These are phyloP conservation scores for Aphaenogaster floridana DNA, from an alignment of 1,140 invertebrate species.

Conservation along the genomic window DNA sequence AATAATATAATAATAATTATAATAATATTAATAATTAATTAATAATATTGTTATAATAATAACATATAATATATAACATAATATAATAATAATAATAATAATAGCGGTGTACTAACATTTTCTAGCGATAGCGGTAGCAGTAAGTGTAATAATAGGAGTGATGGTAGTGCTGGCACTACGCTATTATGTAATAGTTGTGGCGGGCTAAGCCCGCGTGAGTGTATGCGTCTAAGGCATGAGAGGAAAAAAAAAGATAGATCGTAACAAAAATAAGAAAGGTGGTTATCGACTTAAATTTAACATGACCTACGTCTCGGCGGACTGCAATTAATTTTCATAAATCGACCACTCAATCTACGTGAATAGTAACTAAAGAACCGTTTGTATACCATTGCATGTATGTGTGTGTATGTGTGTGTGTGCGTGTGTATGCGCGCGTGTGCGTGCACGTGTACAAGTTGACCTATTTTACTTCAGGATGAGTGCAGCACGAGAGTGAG, in stretches of 20 bases:
- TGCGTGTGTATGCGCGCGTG: background rate
- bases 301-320: constrained; percentile 45
- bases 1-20: constrained; percentile 72
- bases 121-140: constrained; percentile 59
- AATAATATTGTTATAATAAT: constrained; percentile 78
- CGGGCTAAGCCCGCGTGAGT: constrained; percentile 47
- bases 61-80: constrained; percentile 70
- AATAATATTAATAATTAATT: constrained; percentile 62
- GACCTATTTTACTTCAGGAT: constrained; percentile 53
- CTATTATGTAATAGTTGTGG: constrained; percentile 54
- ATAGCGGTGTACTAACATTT: constrained; percentile 56
- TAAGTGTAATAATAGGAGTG: constrained; percentile 58
- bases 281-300: constrained; percentile 30
- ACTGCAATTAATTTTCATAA: constrained; percentile 59
- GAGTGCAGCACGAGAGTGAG: constrained; percentile 37
- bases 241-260: constrained; percentile 31
- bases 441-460: constrained; percentile 16
- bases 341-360: constrained; percentile 73
- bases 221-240: constrained; percentile 41
- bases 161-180: constrained; percentile 60
- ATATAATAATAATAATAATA: constrained; percentile 69
- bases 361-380: constrained; percentile 87
- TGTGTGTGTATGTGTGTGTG: background rate
- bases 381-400: constrained; percentile 70
- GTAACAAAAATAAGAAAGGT: constrained; percentile 57